Percentiles rank a stretch among this genome's conserved stretches.
These are phyloP conservation scores for Nycticryphes semicollaris DNA, from an alignment of 2,113 vertebrate species.

Conservation along the genomic window DNA sequence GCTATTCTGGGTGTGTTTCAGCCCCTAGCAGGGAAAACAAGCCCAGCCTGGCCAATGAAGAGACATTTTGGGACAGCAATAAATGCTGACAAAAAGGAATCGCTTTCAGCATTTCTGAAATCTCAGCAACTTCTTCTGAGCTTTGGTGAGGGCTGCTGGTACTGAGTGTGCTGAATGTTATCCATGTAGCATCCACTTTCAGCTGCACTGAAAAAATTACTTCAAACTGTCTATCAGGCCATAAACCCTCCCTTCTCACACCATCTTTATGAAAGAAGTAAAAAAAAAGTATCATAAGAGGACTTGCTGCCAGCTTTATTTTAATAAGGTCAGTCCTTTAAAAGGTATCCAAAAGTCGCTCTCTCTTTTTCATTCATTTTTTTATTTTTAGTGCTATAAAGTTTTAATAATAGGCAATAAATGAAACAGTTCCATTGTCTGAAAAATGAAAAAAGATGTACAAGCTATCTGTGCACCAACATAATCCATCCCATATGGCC, in stretches of 20 bases:
- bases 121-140: neutral
- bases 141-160: neutral
- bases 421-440: slow-evolving; percentile 85
- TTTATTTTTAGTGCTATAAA: slow-evolving; percentile 78
- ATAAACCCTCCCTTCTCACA: slow-evolving; percentile 32
- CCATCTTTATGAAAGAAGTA: slow-evolving; percentile 51
- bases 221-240: slow-evolving; percentile 12
- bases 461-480: slow-evolving; percentile 75
- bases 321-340: slow-evolving; percentile 53
- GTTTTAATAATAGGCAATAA: slow-evolving; percentile 84
- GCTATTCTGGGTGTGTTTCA: neutral
- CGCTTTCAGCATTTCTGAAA: neutral
- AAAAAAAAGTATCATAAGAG: slow-evolving; percentile 8
- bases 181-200: neutral
- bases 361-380: slow-evolving; percentile 76
- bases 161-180: neutral
- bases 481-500: slow-evolving; percentile 84
- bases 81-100: neutral
- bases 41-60: neutral
- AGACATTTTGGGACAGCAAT: neutral
- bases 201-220: neutral
- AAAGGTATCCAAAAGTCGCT: slow-evolving; percentile 41
- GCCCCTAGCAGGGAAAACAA: neutral
- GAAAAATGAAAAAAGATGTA: slow-evolving; percentile 83
- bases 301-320: slow-evolving; percentile 29